Evolutionary conservation across 2,113 vertebrate genomes (phyloP).

Genomic region (Machaerirhynchus nigripectus): DNA sequence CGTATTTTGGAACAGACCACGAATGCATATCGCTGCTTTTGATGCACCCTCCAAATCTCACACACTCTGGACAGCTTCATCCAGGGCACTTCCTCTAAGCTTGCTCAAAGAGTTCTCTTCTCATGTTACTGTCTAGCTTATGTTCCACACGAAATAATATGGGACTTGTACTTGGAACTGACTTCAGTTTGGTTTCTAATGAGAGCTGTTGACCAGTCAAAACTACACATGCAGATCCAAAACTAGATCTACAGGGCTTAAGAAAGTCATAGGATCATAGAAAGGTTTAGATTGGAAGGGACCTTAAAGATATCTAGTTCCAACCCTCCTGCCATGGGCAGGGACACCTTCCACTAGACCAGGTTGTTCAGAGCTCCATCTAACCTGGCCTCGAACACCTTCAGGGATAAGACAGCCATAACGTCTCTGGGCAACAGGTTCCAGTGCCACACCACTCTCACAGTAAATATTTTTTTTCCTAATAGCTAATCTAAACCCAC

Average conservation of each 20-base stretch:
- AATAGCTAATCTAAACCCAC: not conserved
- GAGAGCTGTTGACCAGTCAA: not conserved
- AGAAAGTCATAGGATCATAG: not conserved
- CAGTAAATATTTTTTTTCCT: not conserved
- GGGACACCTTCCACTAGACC: not conserved
- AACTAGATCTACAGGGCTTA: not conserved
- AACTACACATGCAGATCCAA: not conserved
- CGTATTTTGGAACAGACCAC: fast-evolving
- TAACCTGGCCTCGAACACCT: not conserved
- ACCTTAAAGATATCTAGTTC: not conserved
- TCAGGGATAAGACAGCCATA: not conserved
- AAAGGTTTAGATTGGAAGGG: not conserved
- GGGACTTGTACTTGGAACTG: not conserved
- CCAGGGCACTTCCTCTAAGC: not conserved
- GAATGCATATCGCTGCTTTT: not conserved
- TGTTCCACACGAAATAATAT: not conserved
- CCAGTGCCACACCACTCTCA: not conserved
- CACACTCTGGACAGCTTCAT: not conserved
- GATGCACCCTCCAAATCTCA: not conserved
- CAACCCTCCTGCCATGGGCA: not conserved
- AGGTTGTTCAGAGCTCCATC: not conserved
- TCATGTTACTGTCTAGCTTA: not conserved
- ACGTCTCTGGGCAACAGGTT: not conserved
- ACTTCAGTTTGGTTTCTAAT: not conserved
- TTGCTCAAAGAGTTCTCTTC: not conserved